Percentiles rank a stretch among this genome's conserved stretches.
phyloP scores from a whole-genome alignment of 1,140 invertebrate genomes.

The Trichoplusia ni region DNA sequence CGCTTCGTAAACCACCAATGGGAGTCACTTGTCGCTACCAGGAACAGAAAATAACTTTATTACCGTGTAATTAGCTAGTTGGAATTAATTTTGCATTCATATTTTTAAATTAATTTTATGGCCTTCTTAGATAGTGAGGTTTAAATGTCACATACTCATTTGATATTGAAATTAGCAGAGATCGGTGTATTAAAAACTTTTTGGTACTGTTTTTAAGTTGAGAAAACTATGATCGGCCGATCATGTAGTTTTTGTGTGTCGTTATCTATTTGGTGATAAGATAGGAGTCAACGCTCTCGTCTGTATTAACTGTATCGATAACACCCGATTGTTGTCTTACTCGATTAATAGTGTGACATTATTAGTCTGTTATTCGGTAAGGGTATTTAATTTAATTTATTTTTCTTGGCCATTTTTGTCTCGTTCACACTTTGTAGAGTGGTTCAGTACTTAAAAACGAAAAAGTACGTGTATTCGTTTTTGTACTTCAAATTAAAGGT shows the following conservation, averaged over 20 bases:
- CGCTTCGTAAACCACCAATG: slow-evolving; percentile 21
- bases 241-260: slow-evolving; percentile 7
- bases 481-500: too few species aligned
- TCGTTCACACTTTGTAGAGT: too few species aligned
- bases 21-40: slow-evolving; percentile 17
- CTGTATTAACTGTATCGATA: slow-evolving; percentile 1
- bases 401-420: too few species aligned
- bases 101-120: slow-evolving; percentile 6
- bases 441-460: too few species aligned
- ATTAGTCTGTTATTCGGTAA: background rate
- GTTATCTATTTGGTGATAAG: slow-evolving; percentile 23
- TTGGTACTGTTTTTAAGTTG: background rate
- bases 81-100: background rate
- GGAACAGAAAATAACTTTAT: slow-evolving; percentile 23
- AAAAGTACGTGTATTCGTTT: too few species aligned
- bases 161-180: background rate
- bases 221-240: background rate
- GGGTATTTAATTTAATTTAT: background rate
- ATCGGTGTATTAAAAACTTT: background rate
- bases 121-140: background rate
- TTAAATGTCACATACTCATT: background rate
- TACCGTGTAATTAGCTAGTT: slow-evolving; percentile 15
- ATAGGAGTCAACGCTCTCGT: slow-evolving; percentile 24
- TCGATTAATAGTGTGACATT: slow-evolving; percentile 12
- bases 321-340: slow-evolving; percentile 8